Percentiles rank a stretch among this genome's conserved stretches.
These are phyloP conservation scores for Tethya wilhelma DNA, from an alignment of 37 sponge, comb jelly and placozoan species.

Conservation along the genomic window DNA sequence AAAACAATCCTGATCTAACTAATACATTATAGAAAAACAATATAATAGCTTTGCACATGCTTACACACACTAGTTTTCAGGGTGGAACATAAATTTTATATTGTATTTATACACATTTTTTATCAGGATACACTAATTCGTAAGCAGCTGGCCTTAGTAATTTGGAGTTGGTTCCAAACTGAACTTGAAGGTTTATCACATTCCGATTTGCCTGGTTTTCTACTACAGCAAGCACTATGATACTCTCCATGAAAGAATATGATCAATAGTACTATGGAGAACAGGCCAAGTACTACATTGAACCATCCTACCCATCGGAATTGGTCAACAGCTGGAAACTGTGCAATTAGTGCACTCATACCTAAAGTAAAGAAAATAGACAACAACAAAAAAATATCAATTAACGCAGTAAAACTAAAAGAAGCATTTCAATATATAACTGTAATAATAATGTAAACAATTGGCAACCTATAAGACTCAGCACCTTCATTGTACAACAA, in stretches of 20 bases:
- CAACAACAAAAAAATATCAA: neutral
- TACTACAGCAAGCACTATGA: neutral
- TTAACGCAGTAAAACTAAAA: too few species aligned
- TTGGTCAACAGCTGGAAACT: slow-evolving; percentile 15
- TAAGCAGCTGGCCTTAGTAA: neutral
- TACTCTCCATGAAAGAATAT: slow-evolving; percentile 19
- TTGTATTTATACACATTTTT: too few species aligned
- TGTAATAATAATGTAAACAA: too few species aligned
- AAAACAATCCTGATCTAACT: neutral
- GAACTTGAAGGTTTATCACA: too few species aligned
- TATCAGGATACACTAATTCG: neutral
- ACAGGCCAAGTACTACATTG: slow-evolving; percentile 6
- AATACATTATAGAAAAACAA: neutral
- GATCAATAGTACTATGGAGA: neutral
- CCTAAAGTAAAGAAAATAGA: slow-evolving; percentile 2
- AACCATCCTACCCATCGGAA: slow-evolving; percentile 30
- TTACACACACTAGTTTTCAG: too few species aligned
- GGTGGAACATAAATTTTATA: neutral
- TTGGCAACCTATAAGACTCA: too few species aligned
- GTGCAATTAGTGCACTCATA: slow-evolving; percentile 25
- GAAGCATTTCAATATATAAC: too few species aligned
- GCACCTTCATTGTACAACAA: too few species aligned
- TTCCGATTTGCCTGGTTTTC: too few species aligned
- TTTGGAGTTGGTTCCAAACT: too few species aligned
- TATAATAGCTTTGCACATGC: neutral